Base-by-base conservation (phyloP, 1,140 invertebrate genomes). In the Zaprionus inermis region DNA sequence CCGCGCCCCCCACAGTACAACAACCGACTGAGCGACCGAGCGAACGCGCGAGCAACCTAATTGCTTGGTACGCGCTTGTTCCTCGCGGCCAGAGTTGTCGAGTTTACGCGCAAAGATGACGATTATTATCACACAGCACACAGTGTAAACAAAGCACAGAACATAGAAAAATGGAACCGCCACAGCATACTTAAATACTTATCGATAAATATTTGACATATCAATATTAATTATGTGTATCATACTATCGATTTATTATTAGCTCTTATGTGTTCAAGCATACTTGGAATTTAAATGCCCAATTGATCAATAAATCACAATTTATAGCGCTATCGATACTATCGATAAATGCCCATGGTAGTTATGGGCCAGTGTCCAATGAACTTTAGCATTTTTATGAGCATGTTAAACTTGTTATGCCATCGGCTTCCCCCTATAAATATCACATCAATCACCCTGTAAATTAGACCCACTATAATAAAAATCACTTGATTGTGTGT, bases 1-100 rank as follows among this genome's bases (percentile, higher is more conserved):
- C 63, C 63, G 63, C 63, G 36, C 63, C 63, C 61, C 63, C 63
- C 51, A 65, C 63, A 32, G 41, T 22, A 56, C 52, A 56, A 65
- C 52, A 56, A 56, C 24, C 52, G 64, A 67, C 64, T 34, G 64
- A 57, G 41, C 54, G 64, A 14, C 44, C 18, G 18, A 34, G 36
- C 18, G 54, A 67, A 20, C 11, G 51, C 38, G 51, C 32, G 22
- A 63, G 60, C 44, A 63, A 65, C 16, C 51, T 65, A 65, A 56
- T 46, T 65, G 63, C 63, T 52, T 61, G 58, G 58, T 44, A 28
- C 51, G 63, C 36, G 63, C 36, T 22, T 22, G 63, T 56, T 65
- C 61, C 51, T 55, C 51, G 49, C n/a, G 10, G 10, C 20, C 36
- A 65, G 63, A 55, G 63, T 65, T 65, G 63, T 28, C 63, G 52